Evolutionary conservation across 2,888 invertebrate genomes (phyloP), one percentile per base, ranked within the genome.

Genomic region (Frankliniella fusca): DNA sequence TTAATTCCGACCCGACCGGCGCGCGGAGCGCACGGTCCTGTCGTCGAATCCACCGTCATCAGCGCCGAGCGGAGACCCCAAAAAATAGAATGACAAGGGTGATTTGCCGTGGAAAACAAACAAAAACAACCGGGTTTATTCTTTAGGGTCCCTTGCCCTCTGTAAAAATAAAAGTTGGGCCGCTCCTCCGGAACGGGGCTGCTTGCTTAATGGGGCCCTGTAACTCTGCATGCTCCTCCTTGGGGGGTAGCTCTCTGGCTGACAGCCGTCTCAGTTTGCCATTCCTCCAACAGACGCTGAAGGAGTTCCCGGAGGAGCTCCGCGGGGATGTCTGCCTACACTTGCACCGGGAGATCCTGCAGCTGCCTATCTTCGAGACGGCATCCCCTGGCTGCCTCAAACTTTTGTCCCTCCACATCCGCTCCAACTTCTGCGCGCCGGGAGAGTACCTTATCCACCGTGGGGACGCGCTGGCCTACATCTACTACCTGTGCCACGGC

Each of bases 241-340:
- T 38, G 38, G 5, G 38, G 5, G 3, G 38, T n/a, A 38, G 38
- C 38, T 38, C 38, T 5, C 38, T 38, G 38, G 38, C 2, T 38
- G 38, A 3, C 38, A 38, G 38, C 5, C 38, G 2, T 38, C 38
- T 38, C 38, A 38, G 38, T 38, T 38, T 38, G 38, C 38, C 5
- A 38, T 38, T 38, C 38, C 38, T 38, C 38, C 38, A 38, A 84
- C 90, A 97, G 97, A 96, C 97, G 81, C 90, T 97, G 85, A 95
- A 95, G 89, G 97, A 98, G 89, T 98, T 98, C 89, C 98, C 98
- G 0, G 97, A 98, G 88, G 98, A 98, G 88, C 90, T 98, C 83
- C 90, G 97, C 83, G 98, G 98, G 27, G 98, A 98, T 87, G 97
- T 98, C 79, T 97, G 97, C 82, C 93, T 98, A 93, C 98, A 98